phyloP scores from a whole-genome alignment of 2,797 vertebrate genomes.

The Tolypeutes matacus region DNA sequence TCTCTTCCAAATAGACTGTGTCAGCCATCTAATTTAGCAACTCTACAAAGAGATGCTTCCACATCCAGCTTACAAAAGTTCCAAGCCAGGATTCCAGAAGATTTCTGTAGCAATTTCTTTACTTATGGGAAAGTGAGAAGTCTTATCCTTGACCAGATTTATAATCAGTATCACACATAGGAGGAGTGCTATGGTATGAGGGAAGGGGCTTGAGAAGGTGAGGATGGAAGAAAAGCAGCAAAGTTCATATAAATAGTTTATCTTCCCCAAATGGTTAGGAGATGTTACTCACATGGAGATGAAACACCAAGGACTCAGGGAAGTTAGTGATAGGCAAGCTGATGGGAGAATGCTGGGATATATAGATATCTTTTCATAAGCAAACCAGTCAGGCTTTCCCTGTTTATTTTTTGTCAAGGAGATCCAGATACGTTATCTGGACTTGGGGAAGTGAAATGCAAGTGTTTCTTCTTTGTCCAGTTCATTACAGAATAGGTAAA shows the following conservation, averaged over 20 bases:
- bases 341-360: not conserved
- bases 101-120: not conserved
- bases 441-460: not conserved
- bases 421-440: not conserved
- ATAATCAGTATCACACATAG: not conserved
- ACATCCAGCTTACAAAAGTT: not conserved
- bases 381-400: not conserved
- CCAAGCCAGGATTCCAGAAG: not conserved
- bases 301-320: not conserved
- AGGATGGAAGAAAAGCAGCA: not conserved
- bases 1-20: slow-evolving; percentile 4
- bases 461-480: not conserved
- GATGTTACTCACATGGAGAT: not conserved
- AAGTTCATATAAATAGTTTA: not conserved
- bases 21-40: slow-evolving; percentile 16
- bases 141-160: not conserved
- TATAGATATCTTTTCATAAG: not conserved
- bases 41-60: not conserved
- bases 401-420: not conserved
- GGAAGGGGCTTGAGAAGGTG: not conserved
- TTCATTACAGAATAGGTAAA: not conserved
- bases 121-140: not conserved
- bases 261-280: not conserved
- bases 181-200: too few relatives aligned
- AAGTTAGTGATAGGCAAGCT: not conserved